Evolutionary conservation across 2,888 invertebrate species (phyloP).

Genomic region (Cremastinae sp.): DNA sequence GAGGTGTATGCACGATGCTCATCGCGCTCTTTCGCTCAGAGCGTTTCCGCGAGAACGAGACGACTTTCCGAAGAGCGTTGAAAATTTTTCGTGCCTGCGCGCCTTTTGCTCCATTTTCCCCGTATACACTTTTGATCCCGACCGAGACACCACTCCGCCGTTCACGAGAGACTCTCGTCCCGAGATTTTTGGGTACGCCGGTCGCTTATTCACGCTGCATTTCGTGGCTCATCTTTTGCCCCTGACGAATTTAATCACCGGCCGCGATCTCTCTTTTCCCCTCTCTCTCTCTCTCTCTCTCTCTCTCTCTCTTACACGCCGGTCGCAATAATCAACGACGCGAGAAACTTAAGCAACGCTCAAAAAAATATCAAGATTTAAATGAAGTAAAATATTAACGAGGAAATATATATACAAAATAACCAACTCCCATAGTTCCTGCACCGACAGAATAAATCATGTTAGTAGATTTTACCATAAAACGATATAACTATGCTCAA

Average conservation of each 20-base stretch:
- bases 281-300: background rate
- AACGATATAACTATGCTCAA: too few species aligned
- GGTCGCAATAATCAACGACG: constrained; percentile 20
- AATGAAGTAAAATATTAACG: constrained; percentile 12
- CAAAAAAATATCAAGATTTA: background rate
- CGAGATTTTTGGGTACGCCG: constrained; percentile 62
- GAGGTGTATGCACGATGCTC: too few species aligned
- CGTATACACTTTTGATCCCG: background rate
- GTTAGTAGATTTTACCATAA: too few species aligned
- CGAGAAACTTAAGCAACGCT: constrained; percentile 29
- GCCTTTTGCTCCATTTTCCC: background rate
- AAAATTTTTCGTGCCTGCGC: background rate
- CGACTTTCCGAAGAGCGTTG: constrained; percentile 2
- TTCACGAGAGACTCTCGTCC: constrained; percentile 7
- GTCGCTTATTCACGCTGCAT: constrained; percentile 72
- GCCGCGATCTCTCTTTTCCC: background rate
- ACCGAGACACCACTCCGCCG: background rate
- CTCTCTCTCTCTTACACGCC: background rate
- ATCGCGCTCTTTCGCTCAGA: constrained; percentile 1
- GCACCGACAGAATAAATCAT: too few species aligned
- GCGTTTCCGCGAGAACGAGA: constrained; percentile 7
- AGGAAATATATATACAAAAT: background rate
- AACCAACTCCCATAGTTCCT: too few species aligned
- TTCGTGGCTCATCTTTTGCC: constrained; percentile 65
- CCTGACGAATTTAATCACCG: constrained; percentile 66